phyloP scores from a whole-genome alignment of 2,797 vertebrate genomes.

The Knipowitschia caucasica region DNA sequence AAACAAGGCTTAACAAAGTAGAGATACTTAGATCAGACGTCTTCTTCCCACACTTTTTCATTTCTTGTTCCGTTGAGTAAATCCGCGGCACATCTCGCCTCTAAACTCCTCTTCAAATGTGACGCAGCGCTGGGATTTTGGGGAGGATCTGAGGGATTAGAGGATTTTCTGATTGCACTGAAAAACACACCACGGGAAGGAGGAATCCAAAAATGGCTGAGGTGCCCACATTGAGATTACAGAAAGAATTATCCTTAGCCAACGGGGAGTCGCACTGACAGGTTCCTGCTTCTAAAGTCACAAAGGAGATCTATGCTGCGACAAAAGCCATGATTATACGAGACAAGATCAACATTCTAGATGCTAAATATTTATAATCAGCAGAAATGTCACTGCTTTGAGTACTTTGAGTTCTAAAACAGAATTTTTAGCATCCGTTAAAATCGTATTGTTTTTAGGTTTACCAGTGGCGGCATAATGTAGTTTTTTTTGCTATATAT shows the following conservation, averaged over 20 bases:
- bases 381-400: background rate
- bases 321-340: constrained; percentile 4
- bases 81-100: constrained; percentile 39
- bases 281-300: constrained; percentile 12
- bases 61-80: constrained; percentile 11
- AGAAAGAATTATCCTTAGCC: constrained; percentile 45
- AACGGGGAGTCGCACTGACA: constrained; percentile 30
- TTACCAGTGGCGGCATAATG: no score
- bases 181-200: constrained; percentile 63
- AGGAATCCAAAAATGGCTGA: constrained; percentile 65
- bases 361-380: background rate
- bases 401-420: background rate
- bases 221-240: constrained; percentile 69
- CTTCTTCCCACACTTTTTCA: constrained; percentile 11
- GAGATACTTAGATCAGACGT: background rate
- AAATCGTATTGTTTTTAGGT: no score
- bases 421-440: no score
- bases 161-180: constrained; percentile 67
- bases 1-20: constrained; percentile 2
- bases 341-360: background rate
- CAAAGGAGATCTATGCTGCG: background rate
- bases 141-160: constrained; percentile 64
- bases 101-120: constrained; percentile 51
- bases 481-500: no score
- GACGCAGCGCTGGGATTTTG: constrained; percentile 55